Evolutionary conservation across 2,113 vertebrate species (phyloP), one percentile per base, ranked within the genome.

Genomic region (Vimba vimba): DNA sequence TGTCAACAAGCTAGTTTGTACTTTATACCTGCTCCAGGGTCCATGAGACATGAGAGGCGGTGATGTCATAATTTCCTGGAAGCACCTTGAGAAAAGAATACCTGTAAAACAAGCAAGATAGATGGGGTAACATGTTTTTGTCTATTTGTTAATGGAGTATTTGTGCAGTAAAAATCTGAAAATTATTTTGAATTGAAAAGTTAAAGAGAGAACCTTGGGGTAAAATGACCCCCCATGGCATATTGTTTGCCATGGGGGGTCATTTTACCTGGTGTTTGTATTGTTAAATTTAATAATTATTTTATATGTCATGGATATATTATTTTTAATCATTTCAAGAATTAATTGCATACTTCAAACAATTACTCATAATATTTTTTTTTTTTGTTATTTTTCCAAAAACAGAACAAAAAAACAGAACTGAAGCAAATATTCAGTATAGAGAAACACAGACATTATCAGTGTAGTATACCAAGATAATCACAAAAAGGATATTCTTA

Each of bases 11-110:
- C 33, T 3, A 77, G 47, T 78, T 57, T 73, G 21, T 73, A 73
- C 60, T 2, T 88, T 94, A 88, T 78, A 99, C 98, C 96, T 97
- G 94, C 91, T 98, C 97, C 86, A 99, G 79, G 0, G 93, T 93
- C 98, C 98, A 99, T 69, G 97, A 97, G 0, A 96, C 94, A 92
- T 99, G 98, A 12, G 95, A 95, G 6, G 98, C 98, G 84, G 95
- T 95, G 85, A 99, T 97, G 90, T 98, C 97, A 74, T 98, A 99
- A 89, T 92, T 95, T 1, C 98, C 98, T 78, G 98, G 98, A 74
- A 98, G 96, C 55, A 99, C 98, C 96, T 97, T 99, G 77, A 94
- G 95, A 92, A 99, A 99, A 19, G 95, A 95, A 91, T 97, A 99
- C 88, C 98, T 99, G 92, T 21, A 89, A 55, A 87, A 57, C 33